phyloP scores from a whole-genome alignment of 2,888 invertebrate species.

The Lasioglossum zephyrum region DNA sequence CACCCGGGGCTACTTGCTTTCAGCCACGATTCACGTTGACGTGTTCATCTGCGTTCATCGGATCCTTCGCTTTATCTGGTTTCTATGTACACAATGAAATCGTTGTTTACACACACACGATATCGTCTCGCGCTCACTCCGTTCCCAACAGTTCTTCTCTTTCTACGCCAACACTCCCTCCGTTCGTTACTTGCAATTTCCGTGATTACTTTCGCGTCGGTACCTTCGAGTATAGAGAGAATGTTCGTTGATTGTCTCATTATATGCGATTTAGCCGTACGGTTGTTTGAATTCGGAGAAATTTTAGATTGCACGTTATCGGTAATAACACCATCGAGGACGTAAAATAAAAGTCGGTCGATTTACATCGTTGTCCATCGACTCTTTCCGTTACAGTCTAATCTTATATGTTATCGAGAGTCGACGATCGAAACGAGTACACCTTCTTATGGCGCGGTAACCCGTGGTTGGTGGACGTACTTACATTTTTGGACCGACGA shows the following conservation, averaged over 20 bases:
- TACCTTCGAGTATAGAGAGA: not conserved
- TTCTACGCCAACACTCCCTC: not conserved
- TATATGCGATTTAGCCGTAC: not conserved
- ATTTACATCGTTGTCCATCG: not conserved
- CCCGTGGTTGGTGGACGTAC: not conserved
- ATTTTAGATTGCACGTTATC: not conserved
- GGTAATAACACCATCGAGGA: not conserved
- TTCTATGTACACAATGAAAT: not conserved
- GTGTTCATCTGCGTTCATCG: not conserved
- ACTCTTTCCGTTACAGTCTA: not conserved
- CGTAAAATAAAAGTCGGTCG: not conserved
- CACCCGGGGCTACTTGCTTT: no score
- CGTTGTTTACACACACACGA: not conserved
- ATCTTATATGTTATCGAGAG: not conserved
- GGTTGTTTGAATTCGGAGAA: no score
- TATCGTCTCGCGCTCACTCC: not conserved
- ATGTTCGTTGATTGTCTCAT: not conserved
- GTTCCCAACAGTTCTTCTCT: not conserved
- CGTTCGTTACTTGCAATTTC: not conserved
- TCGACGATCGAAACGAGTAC: not conserved
- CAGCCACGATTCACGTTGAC: not conserved
- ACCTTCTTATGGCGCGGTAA: not conserved
- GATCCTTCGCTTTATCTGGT: not conserved
- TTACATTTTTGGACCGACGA: not conserved
- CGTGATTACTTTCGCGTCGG: not conserved